Conservation (phyloP, 2,888 invertebrate species). For the Nasonovia ribisnigri region DNA sequence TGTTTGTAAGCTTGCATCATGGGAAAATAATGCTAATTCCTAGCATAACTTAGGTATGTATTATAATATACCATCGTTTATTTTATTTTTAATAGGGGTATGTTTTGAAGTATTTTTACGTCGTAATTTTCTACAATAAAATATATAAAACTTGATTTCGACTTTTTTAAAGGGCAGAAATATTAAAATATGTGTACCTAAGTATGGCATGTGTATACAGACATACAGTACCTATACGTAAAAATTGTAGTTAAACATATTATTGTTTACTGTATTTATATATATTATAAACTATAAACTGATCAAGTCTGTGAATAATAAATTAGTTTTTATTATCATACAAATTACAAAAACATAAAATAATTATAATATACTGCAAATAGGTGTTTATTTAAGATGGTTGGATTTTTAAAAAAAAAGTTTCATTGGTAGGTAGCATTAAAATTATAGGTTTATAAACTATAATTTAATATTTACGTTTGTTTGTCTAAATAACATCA, state of each 20-base stretch:
- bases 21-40: constrained; percentile 33
- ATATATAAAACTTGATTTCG: neutral
- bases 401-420: neutral
- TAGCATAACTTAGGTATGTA: neutral
- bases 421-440: neutral
- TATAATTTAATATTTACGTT: neutral
- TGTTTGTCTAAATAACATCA: neutral
- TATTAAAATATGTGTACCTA: neutral
- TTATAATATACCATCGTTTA: neutral
- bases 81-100: neutral
- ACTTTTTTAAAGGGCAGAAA: neutral
- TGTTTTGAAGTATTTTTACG: neutral
- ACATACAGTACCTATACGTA: too few species aligned
- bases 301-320: neutral
- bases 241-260: neutral
- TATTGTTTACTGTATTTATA: neutral
- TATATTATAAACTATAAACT: neutral
- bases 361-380: neutral
- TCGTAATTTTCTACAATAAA: neutral
- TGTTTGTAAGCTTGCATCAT: neutral
- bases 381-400: neutral
- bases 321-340: neutral
- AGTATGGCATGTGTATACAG: neutral
- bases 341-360: neutral
- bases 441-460: neutral